A percentile compares a stretch with the other conserved stretches of the same genome.
phyloP scores from a whole-genome alignment of 2,113 vertebrate genomes.

The Salvator merianae region DNA sequence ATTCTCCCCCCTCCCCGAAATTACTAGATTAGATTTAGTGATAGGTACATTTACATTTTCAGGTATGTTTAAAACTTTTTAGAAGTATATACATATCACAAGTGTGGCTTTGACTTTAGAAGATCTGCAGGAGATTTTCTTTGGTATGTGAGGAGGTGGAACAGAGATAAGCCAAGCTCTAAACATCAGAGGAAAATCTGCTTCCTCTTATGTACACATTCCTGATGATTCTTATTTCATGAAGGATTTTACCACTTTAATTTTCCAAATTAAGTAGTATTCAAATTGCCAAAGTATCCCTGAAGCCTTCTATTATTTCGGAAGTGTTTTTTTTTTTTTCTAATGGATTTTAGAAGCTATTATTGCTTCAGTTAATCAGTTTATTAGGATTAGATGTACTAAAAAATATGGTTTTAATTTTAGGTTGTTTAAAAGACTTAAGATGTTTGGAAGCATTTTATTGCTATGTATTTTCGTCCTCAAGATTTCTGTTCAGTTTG shows the following conservation, averaged over 20 bases:
- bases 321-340: slow-evolving; percentile 6
- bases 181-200: slow-evolving; percentile 29
- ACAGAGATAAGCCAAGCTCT: neutral
- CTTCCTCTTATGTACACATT: slow-evolving; percentile 18
- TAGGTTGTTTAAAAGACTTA: neutral
- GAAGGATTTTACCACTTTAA: slow-evolving; percentile 4
- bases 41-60: neutral
- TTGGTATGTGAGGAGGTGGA: slow-evolving; percentile 1
- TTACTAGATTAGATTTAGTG: too few species aligned
- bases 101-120: neutral
- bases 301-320: slow-evolving; percentile 4
- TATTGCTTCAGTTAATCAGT: slow-evolving; percentile 16
- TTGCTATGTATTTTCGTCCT: neutral
- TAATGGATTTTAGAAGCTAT: slow-evolving; percentile 22
- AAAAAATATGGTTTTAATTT: slow-evolving; percentile 26
- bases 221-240: slow-evolving; percentile 14
- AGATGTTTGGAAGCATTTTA: slow-evolving; percentile 18
- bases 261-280: slow-evolving; percentile 26
- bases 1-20: too few species aligned
- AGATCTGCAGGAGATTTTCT: neutral
- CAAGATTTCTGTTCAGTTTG: neutral
- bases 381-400: slow-evolving; percentile 8
- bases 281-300: slow-evolving; percentile 2
- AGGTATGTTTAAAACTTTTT: neutral
- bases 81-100: neutral